Conservation (phyloP, 2,113 vertebrate genomes). For the Xerus inauris region DNA sequence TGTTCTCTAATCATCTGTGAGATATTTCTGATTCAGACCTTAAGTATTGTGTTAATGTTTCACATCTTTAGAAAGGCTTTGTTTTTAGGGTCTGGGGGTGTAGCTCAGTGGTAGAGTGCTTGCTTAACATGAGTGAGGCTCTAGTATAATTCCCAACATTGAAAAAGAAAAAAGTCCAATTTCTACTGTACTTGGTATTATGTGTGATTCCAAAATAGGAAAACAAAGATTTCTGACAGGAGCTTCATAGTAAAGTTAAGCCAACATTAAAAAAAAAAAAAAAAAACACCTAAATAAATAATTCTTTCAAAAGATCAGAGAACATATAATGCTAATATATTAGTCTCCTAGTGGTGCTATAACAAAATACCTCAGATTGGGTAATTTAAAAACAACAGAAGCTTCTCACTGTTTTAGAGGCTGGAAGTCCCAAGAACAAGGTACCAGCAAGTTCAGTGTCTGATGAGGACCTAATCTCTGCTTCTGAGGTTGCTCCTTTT, state of each 20-base stretch:
- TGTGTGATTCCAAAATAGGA: conserved; percentile 2
- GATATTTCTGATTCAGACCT: background rate
- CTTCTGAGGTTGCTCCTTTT: background rate
- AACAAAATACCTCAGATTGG: background rate
- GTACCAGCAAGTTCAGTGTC: background rate
- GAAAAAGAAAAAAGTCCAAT: background rate
- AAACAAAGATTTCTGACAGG: background rate
- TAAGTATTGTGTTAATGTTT: conserved; percentile 17
- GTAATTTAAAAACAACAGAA: background rate
- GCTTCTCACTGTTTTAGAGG: background rate
- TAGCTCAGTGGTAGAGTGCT: background rate
- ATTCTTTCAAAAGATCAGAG: background rate
- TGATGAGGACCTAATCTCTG: background rate
- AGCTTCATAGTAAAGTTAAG: background rate
- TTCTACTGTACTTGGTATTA: background rate
- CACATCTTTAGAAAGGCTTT: background rate
- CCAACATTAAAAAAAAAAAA: background rate
- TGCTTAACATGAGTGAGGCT: background rate
- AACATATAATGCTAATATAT: background rate
- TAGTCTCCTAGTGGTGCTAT: background rate
- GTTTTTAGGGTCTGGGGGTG: background rate
- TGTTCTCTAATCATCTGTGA: conserved; percentile 1
- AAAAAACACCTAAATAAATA: background rate
- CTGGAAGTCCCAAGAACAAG: background rate
- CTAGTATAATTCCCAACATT: background rate